Percentiles rank a stretch among this genome's conserved stretches.
phyloP scores from a whole-genome alignment of 1,140 invertebrate genomes.

The Macrobrachium nipponense region DNA sequence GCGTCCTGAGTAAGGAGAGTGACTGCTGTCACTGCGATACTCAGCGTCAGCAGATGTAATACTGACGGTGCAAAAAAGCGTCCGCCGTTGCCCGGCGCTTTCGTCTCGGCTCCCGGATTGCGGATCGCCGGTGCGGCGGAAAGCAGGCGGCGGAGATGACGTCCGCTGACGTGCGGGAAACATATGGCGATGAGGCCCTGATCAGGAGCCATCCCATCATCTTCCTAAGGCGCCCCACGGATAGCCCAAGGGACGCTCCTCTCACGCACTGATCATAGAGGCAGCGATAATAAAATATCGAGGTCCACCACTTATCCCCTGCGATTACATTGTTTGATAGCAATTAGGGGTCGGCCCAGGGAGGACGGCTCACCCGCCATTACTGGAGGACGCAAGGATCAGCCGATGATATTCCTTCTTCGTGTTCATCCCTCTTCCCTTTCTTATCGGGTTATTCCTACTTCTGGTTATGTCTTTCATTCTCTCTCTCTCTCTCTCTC shows the following conservation, averaged over 20 bases:
- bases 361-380: constrained; percentile 21
- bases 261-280: constrained; percentile 48
- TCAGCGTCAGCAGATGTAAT: not conserved
- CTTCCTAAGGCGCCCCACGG: constrained; percentile 1
- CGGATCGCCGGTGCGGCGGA: not conserved
- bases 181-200: constrained; percentile 43
- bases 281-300: constrained; percentile 54
- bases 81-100: not conserved
- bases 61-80: not conserved
- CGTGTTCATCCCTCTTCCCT: constrained; percentile 1
- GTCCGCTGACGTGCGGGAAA: constrained; percentile 44
- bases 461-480: constrained; percentile 2
- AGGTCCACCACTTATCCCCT: constrained; percentile 46
- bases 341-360: constrained; percentile 47
- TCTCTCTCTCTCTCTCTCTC: constrained; percentile 25
- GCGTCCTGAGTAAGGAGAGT: too few species aligned
- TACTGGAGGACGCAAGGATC: not conserved
- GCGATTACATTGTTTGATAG: constrained; percentile 59
- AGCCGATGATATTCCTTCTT: not conserved
- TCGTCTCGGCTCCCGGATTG: not conserved
- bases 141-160: constrained; percentile 23
- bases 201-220: constrained; percentile 32
- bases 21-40: too few species aligned
- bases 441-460: not conserved
- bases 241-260: constrained; percentile 28